Percentiles rank a stretch among this genome's conserved stretches.
phyloP scores from a whole-genome alignment of 2,797 vertebrate genomes.

The Rhynchonycteris naso region DNA sequence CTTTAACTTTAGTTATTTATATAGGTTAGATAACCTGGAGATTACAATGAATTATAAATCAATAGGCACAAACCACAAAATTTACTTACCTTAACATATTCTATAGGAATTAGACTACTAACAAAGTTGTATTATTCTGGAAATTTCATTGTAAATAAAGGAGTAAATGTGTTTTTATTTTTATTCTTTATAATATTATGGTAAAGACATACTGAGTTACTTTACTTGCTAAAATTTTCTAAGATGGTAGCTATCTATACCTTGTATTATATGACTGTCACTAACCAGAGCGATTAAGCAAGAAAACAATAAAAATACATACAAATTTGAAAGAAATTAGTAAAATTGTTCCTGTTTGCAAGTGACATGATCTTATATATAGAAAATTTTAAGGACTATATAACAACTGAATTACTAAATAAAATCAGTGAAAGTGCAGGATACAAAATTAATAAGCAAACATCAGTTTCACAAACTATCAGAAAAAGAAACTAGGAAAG shows the following conservation, averaged over 20 bases:
- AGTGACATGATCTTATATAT: neutral
- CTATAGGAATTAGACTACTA: neutral
- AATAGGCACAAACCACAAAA: neutral
- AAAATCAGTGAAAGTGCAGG: neutral
- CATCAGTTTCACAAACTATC: neutral
- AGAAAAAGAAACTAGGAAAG: neutral
- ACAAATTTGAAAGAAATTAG: neutral
- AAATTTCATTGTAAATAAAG: conserved; percentile 23
- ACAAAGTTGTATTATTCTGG: neutral
- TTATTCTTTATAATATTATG: neutral
- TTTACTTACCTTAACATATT: neutral
- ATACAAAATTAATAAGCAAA: neutral
- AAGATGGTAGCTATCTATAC: neutral
- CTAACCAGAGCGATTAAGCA: neutral
- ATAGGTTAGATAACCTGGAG: neutral
- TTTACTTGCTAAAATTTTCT: neutral
- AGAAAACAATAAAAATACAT: neutral
- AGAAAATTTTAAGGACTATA: neutral
- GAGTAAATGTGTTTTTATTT: neutral
- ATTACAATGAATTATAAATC: neutral
- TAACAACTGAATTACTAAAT: neutral
- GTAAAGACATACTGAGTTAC: neutral
- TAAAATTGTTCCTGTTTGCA: neutral
- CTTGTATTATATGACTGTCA: neutral
- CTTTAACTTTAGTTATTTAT: neutral